phyloP scores from a whole-genome alignment of 1,140 invertebrate genomes.

The Drosophila pandora region DNA sequence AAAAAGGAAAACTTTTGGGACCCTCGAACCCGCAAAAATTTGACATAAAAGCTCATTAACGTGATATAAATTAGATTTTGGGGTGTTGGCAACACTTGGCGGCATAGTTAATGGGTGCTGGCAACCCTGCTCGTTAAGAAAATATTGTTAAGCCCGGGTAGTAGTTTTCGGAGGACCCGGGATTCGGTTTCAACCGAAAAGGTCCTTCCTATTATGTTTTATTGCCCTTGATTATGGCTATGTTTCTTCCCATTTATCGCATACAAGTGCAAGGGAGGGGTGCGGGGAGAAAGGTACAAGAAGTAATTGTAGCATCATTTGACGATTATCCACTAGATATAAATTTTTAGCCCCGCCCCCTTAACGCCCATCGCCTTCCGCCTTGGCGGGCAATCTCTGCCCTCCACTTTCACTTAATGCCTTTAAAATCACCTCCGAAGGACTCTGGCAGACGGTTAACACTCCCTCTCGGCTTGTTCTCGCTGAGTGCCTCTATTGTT shows the following conservation, averaged over 20 bases:
- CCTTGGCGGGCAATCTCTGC: background rate
- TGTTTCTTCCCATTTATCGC: background rate
- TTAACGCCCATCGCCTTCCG: background rate
- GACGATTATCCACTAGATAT: constrained; percentile 32
- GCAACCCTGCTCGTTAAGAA: constrained; percentile 39
- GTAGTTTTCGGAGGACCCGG: constrained; percentile 16
- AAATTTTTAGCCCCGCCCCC: background rate
- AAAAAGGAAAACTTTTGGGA: constrained; percentile 13
- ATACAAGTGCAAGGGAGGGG: background rate
- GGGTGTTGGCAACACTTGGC: constrained; percentile 48
- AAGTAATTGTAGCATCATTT: constrained; percentile 44
- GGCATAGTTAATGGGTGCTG: constrained; percentile 46
- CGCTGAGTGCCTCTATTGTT: constrained; percentile 1
- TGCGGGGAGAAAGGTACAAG: constrained; percentile 2
- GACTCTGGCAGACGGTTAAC: constrained; percentile 10
- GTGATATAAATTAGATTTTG: constrained; percentile 81
- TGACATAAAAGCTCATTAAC: constrained; percentile 80
- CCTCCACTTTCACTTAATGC: constrained; percentile 26
- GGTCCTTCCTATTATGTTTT: constrained; percentile 35
- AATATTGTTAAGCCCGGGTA: background rate
- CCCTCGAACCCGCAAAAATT: constrained; percentile 43
- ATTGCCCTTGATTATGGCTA: constrained; percentile 29
- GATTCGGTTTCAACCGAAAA: constrained; percentile 10
- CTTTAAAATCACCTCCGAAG: constrained; percentile 39
- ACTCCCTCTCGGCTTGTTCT: constrained; percentile 6